A percentile compares a stretch with the other conserved stretches of the same genome.
phyloP scores from a whole-genome alignment of 1,140 invertebrate genomes.

The Parasteatoda tepidariorum region DNA sequence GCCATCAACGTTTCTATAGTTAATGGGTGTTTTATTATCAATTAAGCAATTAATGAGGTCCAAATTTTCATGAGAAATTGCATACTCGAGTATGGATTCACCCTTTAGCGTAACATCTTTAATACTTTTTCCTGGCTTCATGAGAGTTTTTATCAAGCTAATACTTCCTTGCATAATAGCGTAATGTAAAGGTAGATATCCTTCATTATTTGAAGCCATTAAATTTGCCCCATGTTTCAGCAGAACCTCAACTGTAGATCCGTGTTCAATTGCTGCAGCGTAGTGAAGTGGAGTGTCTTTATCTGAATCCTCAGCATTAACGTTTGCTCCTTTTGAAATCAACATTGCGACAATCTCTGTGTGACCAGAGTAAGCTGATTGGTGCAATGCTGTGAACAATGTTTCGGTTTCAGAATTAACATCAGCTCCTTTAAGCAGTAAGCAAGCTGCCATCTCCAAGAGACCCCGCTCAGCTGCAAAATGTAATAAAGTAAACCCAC shows the following conservation, averaged over 20 bases:
- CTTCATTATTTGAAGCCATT: too few species aligned
- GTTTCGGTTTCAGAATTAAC: not conserved
- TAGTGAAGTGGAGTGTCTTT: not conserved
- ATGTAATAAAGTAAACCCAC: slow-evolving; percentile 7
- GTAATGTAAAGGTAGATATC: too few species aligned
- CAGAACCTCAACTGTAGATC: not conserved
- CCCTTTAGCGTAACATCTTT: too few species aligned
- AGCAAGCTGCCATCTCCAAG: not conserved
- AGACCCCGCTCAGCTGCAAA: not conserved
- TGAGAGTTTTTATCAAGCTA: too few species aligned
- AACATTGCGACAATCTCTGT: not conserved
- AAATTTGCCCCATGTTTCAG: not conserved
- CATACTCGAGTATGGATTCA: too few species aligned
- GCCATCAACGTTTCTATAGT: too few species aligned
- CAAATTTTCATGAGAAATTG: too few species aligned
- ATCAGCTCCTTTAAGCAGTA: slow-evolving; percentile 18
- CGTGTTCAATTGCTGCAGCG: not conserved
- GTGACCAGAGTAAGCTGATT: not conserved
- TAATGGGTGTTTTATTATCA: too few species aligned
- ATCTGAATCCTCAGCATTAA: not conserved
- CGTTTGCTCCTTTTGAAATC: not conserved
- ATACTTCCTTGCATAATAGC: too few species aligned
- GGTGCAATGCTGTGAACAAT: not conserved
- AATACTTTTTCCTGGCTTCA: too few species aligned
- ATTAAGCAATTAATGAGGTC: too few species aligned